Base-by-base conservation (phyloP, 2,113 vertebrate genomes). In the Phoxinus phoxinus region DNA sequence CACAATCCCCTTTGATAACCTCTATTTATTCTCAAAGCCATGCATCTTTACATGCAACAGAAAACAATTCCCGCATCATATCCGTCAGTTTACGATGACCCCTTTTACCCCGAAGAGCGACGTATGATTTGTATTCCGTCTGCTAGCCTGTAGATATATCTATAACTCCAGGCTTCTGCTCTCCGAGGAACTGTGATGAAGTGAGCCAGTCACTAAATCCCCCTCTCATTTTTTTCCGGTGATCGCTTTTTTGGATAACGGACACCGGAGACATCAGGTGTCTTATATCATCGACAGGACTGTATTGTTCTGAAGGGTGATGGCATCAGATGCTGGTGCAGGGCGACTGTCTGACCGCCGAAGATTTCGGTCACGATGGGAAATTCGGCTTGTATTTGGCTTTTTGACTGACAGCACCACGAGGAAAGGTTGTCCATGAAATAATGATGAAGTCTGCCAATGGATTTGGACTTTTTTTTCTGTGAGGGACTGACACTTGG, bases 111-210 rank as follows among this genome's bases (percentile, higher is more conserved):
- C 3, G 74, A 65, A 67, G 63, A 10, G 9, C 10, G 25, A 48
- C 61, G 17, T 51, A 69, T 51, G 78, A 81, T 81, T 81, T 81
- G 61, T 81, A 81, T 81, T 81, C 80, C 15, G 44, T 81, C 80
- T 81, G 61, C 25, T 4, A 12, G 41, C 9, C 79, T n/a, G 27
- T 69, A 32, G 80, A 81, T 81, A 65, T 81, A 35, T 81, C 63
- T 81, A 48, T 81, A 67, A 35, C 63, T 69, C 63, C 80, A 69
- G 80, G 80, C 27, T 27, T 69, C 44, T 13, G 48, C 48, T 76
- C 74, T 53, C 44, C 3, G 23, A 65, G 78, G 59, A 81, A 46
- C 37, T 19, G 27, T 69, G 80, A 69, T 69, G 44, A 51, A 81
- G 80, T 81, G 80, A 81, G 44, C 44, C 17, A 51, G 61, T 51